Base-by-base conservation (phyloP, 2,113 vertebrate genomes). In the Pygoscelis adeliae region DNA sequence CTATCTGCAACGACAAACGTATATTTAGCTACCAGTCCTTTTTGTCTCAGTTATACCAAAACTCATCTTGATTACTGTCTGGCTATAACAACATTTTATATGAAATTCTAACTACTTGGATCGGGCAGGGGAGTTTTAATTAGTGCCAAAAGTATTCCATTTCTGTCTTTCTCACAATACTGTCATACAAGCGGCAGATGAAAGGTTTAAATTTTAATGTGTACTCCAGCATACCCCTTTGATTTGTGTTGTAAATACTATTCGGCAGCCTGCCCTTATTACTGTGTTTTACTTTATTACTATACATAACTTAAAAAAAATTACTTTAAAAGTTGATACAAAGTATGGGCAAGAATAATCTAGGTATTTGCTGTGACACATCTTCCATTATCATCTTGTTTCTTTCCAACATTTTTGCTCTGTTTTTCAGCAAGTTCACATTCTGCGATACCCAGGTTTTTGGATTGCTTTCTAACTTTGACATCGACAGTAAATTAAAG, bases 171-270 rank as follows among this genome's bases (percentile, higher is more conserved):
- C 70, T 91, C 66, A 79, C 87, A 87, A 36, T 85, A 47, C n/a
- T 82, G 72, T 79, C 90, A 46, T 85, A 87, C 11, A n/a, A 89
- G 65, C 42, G 93, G 65, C 62, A 96, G 74, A 93, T 82, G 62
- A 91, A 93, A 77, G 32, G 27, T 87, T 97, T 96, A 96, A 93
- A 96, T 95, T 96, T 96, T 87, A 89, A 93, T 77, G 36, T 80
- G 55, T 67, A 42, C 27, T 91, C 52, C 58, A 89, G 25, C 66
- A 63, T 61, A 79, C 12, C 13, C 22, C n/a, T 94, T 95, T 96
- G 81, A 89, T 96, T 89, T 89, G 53, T 90, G 32, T 84, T 82
- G 58, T 93, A 89, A 95, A 66, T 87, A 79, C 49, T 72, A 1
- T 72, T 52, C 95, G 83, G 80, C 83, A 95, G 80, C 26, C 56